Percentiles rank a stretch among this genome's conserved stretches.
Evolutionary conservation across 1,140 invertebrate species (phyloP).

Genomic region (Amphibalanus amphitrite): DNA sequence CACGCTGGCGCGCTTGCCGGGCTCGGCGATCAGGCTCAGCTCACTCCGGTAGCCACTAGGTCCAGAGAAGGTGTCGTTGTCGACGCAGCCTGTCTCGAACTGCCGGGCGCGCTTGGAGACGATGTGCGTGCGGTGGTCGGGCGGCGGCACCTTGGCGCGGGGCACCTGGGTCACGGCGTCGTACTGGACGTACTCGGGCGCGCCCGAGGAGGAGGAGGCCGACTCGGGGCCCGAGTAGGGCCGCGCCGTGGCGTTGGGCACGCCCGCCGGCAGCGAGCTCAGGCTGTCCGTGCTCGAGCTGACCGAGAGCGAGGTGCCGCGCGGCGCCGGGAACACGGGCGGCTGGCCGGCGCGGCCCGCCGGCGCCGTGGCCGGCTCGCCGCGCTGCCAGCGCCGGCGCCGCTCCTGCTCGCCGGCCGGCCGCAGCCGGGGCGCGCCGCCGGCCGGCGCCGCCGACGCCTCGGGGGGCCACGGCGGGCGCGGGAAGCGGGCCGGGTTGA

Average conservation of each 20-base stretch:
- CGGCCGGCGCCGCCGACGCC: background rate
- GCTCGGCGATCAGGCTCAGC: background rate
- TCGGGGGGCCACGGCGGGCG: background rate
- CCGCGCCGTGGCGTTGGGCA: background rate
- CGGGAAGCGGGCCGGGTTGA: background rate
- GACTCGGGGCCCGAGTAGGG: background rate
- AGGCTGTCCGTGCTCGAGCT: background rate
- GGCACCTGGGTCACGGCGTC: constrained; percentile 1
- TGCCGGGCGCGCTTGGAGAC: background rate
- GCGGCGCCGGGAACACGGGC: background rate
- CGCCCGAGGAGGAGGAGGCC: background rate
- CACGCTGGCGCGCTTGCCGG: background rate
- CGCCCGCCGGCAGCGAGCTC: background rate
- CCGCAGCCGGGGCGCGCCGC: no score
- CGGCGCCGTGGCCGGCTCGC: background rate
- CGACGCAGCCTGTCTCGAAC: background rate
- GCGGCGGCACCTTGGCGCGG: background rate
- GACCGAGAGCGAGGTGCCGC: background rate
- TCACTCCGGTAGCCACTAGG: background rate
- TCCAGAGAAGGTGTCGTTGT: background rate
- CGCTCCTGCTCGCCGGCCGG: background rate
- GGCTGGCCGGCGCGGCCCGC: no score
- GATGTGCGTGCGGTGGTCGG: background rate
- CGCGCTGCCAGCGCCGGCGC: background rate
- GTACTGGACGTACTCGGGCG: constrained; percentile 5